Conservation (phyloP, 2,888 invertebrate genomes). For the Uropetala carovei region DNA sequence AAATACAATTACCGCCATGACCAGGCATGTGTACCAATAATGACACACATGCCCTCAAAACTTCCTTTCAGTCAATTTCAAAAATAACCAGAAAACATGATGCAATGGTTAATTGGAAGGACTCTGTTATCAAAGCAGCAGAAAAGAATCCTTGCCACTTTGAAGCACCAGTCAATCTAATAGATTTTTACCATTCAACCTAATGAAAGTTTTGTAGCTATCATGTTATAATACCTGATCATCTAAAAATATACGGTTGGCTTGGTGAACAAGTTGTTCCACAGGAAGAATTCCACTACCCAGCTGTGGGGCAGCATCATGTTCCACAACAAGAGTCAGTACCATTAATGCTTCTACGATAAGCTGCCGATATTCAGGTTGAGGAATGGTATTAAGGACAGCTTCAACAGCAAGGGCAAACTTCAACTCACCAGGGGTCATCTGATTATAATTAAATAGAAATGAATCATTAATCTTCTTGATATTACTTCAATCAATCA, state of each 20-base stretch:
- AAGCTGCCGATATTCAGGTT: conserved; percentile 97
- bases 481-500: background rate
- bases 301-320: conserved; percentile 86
- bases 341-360: conserved; percentile 99
- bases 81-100: too few species aligned
- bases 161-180: too few species aligned
- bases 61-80: too few species aligned
- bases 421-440: conserved; percentile 98
- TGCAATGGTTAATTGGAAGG: too few species aligned
- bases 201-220: background rate
- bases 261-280: conserved; percentile 94
- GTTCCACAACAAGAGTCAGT: conserved; percentile 91
- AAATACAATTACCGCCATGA: too few species aligned
- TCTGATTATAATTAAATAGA: conserved; percentile 75
- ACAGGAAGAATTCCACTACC: conserved; percentile 88
- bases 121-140: too few species aligned
- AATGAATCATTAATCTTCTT: conserved; percentile 45
- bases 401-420: conserved; percentile 98
- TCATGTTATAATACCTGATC: conserved; percentile 86
- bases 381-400: conserved; percentile 96
- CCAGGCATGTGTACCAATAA: too few species aligned
- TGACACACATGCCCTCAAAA: too few species aligned
- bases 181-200: background rate
- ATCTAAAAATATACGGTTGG: conserved; percentile 95
- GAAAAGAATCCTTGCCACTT: too few species aligned